A percentile compares a stretch with the other conserved stretches of the same genome.
Conservation (phyloP, 1,140 invertebrate genomes). For the Drosophila aff. region DNA sequence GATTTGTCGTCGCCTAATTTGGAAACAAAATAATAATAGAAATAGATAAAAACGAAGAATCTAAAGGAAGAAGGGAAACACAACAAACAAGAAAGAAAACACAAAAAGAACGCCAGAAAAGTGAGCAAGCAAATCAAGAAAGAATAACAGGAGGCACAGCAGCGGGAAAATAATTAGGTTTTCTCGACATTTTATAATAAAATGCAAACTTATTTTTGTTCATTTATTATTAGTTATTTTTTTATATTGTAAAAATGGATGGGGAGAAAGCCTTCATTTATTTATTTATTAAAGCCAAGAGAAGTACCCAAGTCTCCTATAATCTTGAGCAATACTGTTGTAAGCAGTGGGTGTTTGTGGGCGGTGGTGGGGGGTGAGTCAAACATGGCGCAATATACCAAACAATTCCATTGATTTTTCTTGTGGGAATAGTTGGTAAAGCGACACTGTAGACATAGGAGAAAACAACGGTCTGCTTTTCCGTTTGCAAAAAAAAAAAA, state of each 20-base stretch:
- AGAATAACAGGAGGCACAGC: background rate
- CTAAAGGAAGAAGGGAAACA: conserved; percentile 1
- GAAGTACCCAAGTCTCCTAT: background rate
- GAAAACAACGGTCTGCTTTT: conserved; percentile 51
- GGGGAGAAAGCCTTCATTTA: no score
- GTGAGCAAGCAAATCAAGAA: conserved; percentile 6
- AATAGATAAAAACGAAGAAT: background rate
- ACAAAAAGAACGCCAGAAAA: background rate
- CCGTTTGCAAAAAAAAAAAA: conserved; percentile 12
- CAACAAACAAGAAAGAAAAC: conserved; percentile 27
- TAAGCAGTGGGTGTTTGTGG: conserved; percentile 3
- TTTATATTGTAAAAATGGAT: no score
- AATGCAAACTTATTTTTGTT: no score
- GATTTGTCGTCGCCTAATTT: conserved; percentile 70
- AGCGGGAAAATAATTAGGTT: background rate
- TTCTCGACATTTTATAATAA: no score
- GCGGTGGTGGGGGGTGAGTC: conserved; percentile 2
- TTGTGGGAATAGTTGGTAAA: conserved; percentile 73
- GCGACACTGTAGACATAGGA: conserved; percentile 55
- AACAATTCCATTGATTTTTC: conserved; percentile 84
- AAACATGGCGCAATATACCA: conserved; percentile 68
- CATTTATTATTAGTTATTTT: no score
- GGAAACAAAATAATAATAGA: conserved; percentile 30
- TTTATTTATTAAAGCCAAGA: background rate
- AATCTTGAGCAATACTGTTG: conserved; percentile 2